Evolutionary conservation across 2,797 vertebrate species (phyloP), one percentile per base, ranked within the genome.

Genomic region (Acanthiza pusilla): DNA sequence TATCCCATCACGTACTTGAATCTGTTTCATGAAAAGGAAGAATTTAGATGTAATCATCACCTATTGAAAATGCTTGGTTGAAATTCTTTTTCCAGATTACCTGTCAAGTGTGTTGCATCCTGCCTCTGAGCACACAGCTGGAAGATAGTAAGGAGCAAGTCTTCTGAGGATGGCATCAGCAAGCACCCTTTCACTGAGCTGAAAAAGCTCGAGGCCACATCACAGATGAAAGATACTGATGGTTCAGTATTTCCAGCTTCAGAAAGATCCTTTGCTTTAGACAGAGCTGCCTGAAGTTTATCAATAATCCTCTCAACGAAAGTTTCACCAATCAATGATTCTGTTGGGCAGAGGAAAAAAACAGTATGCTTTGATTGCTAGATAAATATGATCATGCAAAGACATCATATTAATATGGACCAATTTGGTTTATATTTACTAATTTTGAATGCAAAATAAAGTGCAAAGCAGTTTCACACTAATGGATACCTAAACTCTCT

Each of bases 161-260:
- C 99, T 96, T 99, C 99, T 15, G 99, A 98, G 11, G 99, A 99
- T 13, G 98, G 97, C 65, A 99, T 98, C 32, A 99, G 97, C 54
- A 99, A 98, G 90, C 98, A 99, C 92, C 98, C 98, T 95, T 98
- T 98, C 3, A 99, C 97, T 6, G 99, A 99, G 34, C 98, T 99
- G 98, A 99, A 99, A 97, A 99, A 99, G 38, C 98, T 98, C 38
- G 98, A 98, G 43, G 98, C 98, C 93, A 99, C 98, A 22, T 99
- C 99, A 1, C 99, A 99, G 97, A 99, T 99, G 94, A 99, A 99
- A 94, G 99, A 99, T 78, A 99, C 96, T 30, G 99, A 98, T 0
- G 98, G 98, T 93, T 99, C 98, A 93, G 98, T 97, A 95, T 99
- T 98, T 75, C 99, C 99, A 60, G 98, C 98, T 79, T 99, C 99